Percentiles rank a stretch among this genome's conserved stretches.
phyloP scores from a whole-genome alignment of 1,140 invertebrate species.

The Delia radicum region DNA sequence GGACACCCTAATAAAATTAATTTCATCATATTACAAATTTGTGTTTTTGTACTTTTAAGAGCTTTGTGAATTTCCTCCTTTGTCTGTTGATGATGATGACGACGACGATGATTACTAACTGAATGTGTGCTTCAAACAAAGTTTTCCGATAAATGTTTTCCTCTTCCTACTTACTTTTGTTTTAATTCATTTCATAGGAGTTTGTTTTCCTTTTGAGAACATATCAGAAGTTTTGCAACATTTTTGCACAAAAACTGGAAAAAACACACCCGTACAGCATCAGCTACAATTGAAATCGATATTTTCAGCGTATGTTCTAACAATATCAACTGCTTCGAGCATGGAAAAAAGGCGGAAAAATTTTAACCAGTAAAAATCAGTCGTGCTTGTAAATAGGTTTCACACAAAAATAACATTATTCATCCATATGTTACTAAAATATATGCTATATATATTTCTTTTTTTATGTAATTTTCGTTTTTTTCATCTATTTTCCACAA shows the following conservation, averaged over 20 bases:
- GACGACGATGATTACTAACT: too few relatives aligned
- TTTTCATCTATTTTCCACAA: background rate
- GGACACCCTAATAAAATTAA: too few relatives aligned
- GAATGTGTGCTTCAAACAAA: background rate
- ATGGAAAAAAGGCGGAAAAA: slow-evolving; percentile 1
- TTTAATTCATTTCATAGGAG: background rate
- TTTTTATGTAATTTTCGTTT: background rate
- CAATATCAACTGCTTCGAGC: background rate
- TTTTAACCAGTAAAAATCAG: background rate
- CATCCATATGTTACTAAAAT: background rate
- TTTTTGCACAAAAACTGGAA: background rate
- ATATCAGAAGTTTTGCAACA: background rate
- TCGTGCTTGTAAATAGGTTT: slow-evolving; percentile 1
- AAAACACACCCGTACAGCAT: background rate
- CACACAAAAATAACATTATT: background rate
- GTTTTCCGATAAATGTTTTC: background rate
- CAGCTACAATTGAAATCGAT: background rate
- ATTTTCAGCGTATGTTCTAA: background rate
- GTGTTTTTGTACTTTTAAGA: too few relatives aligned
- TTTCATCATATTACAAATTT: too few relatives aligned
- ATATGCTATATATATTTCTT: background rate
- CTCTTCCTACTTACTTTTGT: background rate
- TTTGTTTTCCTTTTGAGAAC: background rate
- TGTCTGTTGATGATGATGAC: too few relatives aligned
- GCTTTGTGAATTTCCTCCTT: too few relatives aligned